Evolutionary conservation across 2,113 vertebrate genomes (phyloP), one percentile per base, ranked within the genome.

Genomic region (Crotalus viridis): DNA sequence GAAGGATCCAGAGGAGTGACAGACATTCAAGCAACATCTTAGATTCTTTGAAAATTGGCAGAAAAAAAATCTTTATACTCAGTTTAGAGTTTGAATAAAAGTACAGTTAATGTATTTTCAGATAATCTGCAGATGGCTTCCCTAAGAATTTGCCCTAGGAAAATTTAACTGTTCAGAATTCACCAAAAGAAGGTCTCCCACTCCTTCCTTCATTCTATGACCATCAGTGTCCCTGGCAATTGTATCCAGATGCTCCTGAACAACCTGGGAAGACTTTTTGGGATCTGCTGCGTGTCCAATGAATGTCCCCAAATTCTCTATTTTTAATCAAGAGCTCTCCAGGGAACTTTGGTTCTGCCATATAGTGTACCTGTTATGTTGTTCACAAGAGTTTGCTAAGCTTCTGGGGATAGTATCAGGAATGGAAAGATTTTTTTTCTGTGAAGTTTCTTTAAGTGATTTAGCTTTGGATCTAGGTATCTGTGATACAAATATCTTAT

Each of bases 61-160:
- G 89, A 33, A 24, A 92, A 91, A 54, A 7, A n/a, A 64, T 95
- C 90, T 91, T 92, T 12, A 92, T 21, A 85, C 52, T 54, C 52
- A 48, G 1, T 89, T 89, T 24, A 89, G 33, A 85, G 28, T 52
- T 52, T 87, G 9, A 19, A 52, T 21, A 52, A 19, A 64, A 19
- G 33, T 74, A 28, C 26, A 64, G 61, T 64, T 64, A 74, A 28
- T 15, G 2, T 52, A 87, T 51, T 87, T 28, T 28, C 48, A 52
- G 21, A 51, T 28, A 87, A 51, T 26, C 4, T 87, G 43, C 46
- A 87, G 26, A 24, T 24, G 10, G 28, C 52, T 33, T 17, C 69
- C 12, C 28, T 74, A n/a, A 13, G n/a, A n/a, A 28, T 43, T 39
- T 81, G 69, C 10, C 26, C 57, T 52, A 69, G 51, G 43, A 43